Evolutionary conservation across 2,888 invertebrate genomes (phyloP).

Genomic region (Caenorhabditis doughertyi): DNA sequence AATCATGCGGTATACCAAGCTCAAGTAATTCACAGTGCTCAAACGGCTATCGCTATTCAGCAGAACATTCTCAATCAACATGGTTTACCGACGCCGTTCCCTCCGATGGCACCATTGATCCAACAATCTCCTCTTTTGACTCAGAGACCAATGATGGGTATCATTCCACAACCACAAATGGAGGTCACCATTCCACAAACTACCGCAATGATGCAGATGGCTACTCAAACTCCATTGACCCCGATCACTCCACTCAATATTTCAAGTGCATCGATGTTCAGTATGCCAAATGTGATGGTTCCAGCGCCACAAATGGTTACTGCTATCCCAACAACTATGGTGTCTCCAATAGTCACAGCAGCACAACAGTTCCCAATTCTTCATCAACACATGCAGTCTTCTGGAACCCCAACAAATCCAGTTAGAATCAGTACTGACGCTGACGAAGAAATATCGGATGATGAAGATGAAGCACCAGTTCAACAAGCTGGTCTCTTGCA

Average conservation of each 20-base stretch:
- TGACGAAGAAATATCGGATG: constrained; percentile 8
- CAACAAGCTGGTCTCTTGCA: neutral
- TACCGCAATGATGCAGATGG: constrained; percentile 34
- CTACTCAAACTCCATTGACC: constrained; percentile 29
- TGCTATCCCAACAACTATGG: neutral
- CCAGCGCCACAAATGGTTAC: neutral
- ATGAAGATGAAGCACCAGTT: constrained; percentile 15
- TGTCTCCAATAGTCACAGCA: neutral
- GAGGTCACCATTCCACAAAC: constrained; percentile 24
- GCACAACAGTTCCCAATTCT: neutral
- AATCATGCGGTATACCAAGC: constrained; percentile 8
- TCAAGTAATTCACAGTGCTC: constrained; percentile 28
- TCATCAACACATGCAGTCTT: neutral
- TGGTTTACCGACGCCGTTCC: constrained; percentile 1
- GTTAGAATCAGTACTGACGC: neutral
- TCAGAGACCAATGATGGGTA: constrained; percentile 25
- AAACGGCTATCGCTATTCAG: constrained; percentile 22
- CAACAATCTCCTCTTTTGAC: no score
- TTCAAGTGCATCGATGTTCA: constrained; percentile 9
- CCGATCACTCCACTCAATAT: constrained; percentile 9
- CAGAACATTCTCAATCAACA: constrained; percentile 9
- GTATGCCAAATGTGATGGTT: neutral
- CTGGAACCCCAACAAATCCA: neutral
- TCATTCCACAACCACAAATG: constrained; percentile 21
- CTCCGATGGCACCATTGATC: constrained; percentile 12